These are phyloP conservation scores for Parascotia fuliginaria DNA, from an alignment of 2,888 invertebrate genomes.

Conservation along the genomic window DNA sequence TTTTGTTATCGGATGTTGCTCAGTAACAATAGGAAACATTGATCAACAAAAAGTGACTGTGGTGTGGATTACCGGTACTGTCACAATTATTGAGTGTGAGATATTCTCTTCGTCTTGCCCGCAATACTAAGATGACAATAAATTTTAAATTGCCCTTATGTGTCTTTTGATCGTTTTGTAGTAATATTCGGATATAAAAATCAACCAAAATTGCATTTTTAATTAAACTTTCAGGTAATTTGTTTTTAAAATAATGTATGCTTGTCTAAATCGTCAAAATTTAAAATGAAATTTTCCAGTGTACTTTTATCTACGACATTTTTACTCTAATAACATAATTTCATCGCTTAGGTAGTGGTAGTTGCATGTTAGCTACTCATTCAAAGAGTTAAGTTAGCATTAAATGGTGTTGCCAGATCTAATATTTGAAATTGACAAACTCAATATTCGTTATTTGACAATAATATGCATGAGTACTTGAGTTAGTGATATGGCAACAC, in stretches of 20 bases:
- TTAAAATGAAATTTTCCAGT: too few species aligned
- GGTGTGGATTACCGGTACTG: too few species aligned
- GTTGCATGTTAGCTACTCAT: constrained; percentile 10
- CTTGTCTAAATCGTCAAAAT: background rate
- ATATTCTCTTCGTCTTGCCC: too few species aligned
- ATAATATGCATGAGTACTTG: background rate
- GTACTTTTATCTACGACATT: too few species aligned
- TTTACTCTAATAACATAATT: too few species aligned
- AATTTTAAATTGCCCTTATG: too few species aligned
- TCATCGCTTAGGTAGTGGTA: constrained; percentile 20
- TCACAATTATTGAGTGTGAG: too few species aligned
- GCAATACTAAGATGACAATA: too few species aligned
- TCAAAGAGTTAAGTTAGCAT: background rate
- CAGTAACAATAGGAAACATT: too few species aligned
- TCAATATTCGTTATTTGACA: background rate
- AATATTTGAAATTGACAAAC: background rate
- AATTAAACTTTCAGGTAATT: too few species aligned
- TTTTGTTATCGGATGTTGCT: too few species aligned
- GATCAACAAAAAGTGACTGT: too few species aligned
- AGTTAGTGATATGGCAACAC: constrained; percentile 36
- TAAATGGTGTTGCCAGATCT: background rate
- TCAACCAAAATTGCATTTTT: background rate
- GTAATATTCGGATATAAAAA: background rate
- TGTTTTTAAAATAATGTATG: background rate
- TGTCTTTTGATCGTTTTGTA: background rate